Base-by-base conservation (phyloP, 2,797 vertebrate genomes). In the Rhincodon typus region DNA sequence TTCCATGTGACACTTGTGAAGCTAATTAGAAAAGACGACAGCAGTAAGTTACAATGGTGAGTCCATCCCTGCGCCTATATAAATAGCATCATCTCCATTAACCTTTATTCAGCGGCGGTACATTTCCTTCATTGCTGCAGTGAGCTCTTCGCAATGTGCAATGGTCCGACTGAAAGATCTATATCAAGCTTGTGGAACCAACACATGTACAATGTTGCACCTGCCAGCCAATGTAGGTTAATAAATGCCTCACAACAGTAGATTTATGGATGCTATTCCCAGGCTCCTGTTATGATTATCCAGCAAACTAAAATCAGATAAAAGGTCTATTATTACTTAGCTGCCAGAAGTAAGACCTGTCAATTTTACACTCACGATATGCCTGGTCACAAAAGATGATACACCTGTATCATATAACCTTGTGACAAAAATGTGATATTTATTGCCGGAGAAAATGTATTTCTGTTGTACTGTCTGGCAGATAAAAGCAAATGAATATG, bases 351-450 rank as follows among this genome's bases (percentile, higher is more conserved):
- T 30, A 74, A 34, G 25, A 74, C 27, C 70, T 95, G 94, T 27
- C 72, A 57, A 53, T 95, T 94, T 27, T 46, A 94, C 69, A 94
- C 42, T 34, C 94, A 57, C 27, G 69, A 77, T 30, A 57, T 57
- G 70, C 50, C 69, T 74, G 42, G 17, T 30, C 94, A 70, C 66
- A 93, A 95, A 95, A 77, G 57, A 77, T 74, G 70, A 95, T 95
- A 95, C 94, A 53, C 70, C 46, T 46, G 70, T 72, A 95, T 77
- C 93, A 95, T 57, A 74, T 77, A 95, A 27, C 34, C 93, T 94
- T 72, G 67, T 94, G 93, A 94, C 38, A 94, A 25, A 72, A 72
- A 94, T 94, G 5, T 72, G 93, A 94, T 74, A 50, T 94, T 72
- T 34, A n/a, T 91, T 94, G 93, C 23, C 27, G 23, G 38, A 15